A percentile compares a stretch with the other conserved stretches of the same genome.
phyloP scores from a whole-genome alignment of 2,888 invertebrate genomes.

The Cenopis cana region DNA sequence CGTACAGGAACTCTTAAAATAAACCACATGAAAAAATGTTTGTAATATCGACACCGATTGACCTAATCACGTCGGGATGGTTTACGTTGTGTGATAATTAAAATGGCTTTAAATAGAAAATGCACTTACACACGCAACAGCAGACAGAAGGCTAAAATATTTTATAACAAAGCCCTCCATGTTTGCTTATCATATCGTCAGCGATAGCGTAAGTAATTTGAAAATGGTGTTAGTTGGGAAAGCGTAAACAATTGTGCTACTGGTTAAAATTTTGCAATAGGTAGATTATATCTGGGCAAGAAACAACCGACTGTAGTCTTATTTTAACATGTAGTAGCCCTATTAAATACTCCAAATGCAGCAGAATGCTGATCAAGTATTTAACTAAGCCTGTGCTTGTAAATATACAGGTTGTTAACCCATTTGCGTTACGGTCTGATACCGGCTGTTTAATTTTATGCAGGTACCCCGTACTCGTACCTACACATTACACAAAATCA shows the following conservation, averaged over 20 bases:
- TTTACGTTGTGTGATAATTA: constrained; percentile 70
- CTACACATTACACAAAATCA: constrained; percentile 27
- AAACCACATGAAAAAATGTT: constrained; percentile 68
- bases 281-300: constrained; percentile 1
- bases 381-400: constrained; percentile 51
- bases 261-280: constrained; percentile 35
- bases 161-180: constrained; percentile 33
- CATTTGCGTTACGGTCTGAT: constrained; percentile 79
- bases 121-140: constrained; percentile 39
- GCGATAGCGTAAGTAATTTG: constrained; percentile 29
- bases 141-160: constrained; percentile 26
- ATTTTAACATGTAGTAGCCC: constrained; percentile 13
- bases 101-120: constrained; percentile 56
- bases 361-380: constrained; percentile 43
- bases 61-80: constrained; percentile 69
- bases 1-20: constrained; percentile 63
- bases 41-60: constrained; percentile 67
- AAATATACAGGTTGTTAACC: constrained; percentile 80
- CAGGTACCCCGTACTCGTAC: constrained; percentile 56
- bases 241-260: constrained; percentile 37
- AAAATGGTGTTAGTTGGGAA: constrained; percentile 32
- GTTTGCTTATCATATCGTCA: constrained; percentile 43
- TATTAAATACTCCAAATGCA: constrained; percentile 24
- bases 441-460: constrained; percentile 67
- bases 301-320: constrained; percentile 19